A percentile compares a stretch with the other conserved stretches of the same genome.
Evolutionary conservation across 1,140 invertebrate genomes (phyloP).

Genomic region (Aphis gossypii): DNA sequence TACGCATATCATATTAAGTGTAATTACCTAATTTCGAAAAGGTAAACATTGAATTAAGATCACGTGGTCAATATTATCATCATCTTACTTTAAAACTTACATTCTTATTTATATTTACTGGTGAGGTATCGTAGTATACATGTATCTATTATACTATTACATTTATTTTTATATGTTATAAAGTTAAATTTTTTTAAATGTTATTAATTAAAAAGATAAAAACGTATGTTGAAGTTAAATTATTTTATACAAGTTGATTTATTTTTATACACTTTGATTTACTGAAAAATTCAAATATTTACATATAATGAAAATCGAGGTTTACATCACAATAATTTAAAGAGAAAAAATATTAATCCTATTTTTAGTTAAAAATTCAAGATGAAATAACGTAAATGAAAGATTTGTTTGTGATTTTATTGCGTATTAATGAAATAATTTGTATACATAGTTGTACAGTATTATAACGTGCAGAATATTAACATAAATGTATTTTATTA

Average conservation of each 20-base stretch:
- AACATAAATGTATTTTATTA: background rate
- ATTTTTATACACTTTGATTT: background rate
- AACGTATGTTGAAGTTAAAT: background rate
- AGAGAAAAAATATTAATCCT: too few relatives aligned
- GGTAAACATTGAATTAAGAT: background rate
- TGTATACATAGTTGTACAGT: background rate
- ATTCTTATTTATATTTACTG: background rate
- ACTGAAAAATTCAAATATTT: background rate
- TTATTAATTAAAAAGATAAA: background rate
- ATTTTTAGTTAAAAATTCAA: too few relatives aligned
- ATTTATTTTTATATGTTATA: background rate
- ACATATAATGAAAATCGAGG: background rate
- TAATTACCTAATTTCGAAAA: background rate
- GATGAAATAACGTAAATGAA: background rate
- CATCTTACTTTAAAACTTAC: background rate
- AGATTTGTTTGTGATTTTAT: background rate
- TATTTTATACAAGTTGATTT: background rate
- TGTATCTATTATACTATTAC: background rate
- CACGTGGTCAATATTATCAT: background rate
- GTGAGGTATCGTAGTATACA: background rate
- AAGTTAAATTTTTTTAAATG: background rate
- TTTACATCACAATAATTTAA: background rate
- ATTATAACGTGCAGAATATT: too few relatives aligned
- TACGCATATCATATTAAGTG: background rate
- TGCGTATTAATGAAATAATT: background rate